A percentile compares a stretch with the other conserved stretches of the same genome.
phyloP scores from a whole-genome alignment of 2,888 invertebrate genomes.

The Nemurella pictetii region DNA sequence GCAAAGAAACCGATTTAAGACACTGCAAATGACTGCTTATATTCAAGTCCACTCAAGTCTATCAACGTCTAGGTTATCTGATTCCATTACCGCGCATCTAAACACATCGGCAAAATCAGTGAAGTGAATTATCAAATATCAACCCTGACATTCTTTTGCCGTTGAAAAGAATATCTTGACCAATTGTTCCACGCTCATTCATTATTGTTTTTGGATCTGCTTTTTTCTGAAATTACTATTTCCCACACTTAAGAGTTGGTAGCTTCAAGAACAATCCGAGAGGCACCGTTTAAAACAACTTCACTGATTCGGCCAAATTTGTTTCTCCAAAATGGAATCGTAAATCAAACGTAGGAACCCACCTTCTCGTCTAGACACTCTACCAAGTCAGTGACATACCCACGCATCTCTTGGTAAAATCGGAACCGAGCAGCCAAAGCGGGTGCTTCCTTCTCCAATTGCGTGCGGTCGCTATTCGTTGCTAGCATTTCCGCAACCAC shows the following conservation, averaged over 20 bases:
- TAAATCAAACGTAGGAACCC: slow-evolving; percentile 51
- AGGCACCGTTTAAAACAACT: too few species aligned
- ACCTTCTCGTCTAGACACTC: slow-evolving; percentile 98
- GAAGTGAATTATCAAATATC: too few species aligned
- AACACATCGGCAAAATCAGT: background rate
- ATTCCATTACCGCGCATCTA: slow-evolving; percentile 5
- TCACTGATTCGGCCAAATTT: background rate
- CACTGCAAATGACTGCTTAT: background rate
- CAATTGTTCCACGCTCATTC: too few species aligned
- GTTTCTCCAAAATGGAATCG: background rate
- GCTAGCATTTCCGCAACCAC: slow-evolving; percentile 54
- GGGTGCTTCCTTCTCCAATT: slow-evolving; percentile 61
- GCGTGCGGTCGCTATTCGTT: slow-evolving; percentile 53
- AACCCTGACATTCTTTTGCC: too few species aligned
- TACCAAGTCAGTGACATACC: slow-evolving; percentile 93
- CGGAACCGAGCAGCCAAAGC: slow-evolving; percentile 80
- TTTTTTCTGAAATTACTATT: too few species aligned
- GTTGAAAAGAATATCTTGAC: too few species aligned
- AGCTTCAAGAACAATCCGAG: too few species aligned
- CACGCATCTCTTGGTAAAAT: slow-evolving; percentile 93
- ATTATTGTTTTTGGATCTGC: too few species aligned
- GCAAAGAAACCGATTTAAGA: background rate
- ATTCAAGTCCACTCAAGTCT: background rate
- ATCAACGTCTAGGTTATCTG: background rate
- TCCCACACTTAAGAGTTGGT: too few species aligned